Conservation (phyloP, 2,113 vertebrate genomes). For the Apus apus region DNA sequence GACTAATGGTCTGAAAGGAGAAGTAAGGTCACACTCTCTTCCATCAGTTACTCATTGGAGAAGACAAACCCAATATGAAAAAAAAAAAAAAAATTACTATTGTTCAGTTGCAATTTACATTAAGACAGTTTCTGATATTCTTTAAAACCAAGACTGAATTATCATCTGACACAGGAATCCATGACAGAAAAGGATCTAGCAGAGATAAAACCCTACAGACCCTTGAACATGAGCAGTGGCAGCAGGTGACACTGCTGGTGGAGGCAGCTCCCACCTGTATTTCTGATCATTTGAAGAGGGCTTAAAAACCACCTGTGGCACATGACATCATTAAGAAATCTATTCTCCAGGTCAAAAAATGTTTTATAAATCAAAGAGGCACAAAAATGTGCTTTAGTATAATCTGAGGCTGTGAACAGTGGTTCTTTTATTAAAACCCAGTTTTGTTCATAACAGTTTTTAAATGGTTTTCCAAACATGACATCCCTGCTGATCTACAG, state of each 20-base stretch:
- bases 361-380: background rate
- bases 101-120: background rate
- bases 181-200: background rate
- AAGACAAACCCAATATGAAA: background rate
- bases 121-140: background rate
- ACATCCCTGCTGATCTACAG: background rate
- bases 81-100: no score
- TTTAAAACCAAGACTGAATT: background rate
- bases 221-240: background rate
- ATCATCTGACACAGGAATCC: background rate
- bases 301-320: background rate
- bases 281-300: background rate
- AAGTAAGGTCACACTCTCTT: background rate
- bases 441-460: background rate
- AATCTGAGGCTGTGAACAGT: background rate
- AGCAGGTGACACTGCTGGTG: background rate
- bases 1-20: background rate
- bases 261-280: background rate
- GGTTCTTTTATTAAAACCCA: background rate
- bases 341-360: background rate
- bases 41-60: background rate
- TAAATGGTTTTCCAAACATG: background rate
- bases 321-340: background rate
- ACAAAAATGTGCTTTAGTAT: background rate
- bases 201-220: background rate